Evolutionary conservation across 2,113 vertebrate species (phyloP), one percentile per base, ranked within the genome.

Genomic region (Neolamprologus falcicula): DNA sequence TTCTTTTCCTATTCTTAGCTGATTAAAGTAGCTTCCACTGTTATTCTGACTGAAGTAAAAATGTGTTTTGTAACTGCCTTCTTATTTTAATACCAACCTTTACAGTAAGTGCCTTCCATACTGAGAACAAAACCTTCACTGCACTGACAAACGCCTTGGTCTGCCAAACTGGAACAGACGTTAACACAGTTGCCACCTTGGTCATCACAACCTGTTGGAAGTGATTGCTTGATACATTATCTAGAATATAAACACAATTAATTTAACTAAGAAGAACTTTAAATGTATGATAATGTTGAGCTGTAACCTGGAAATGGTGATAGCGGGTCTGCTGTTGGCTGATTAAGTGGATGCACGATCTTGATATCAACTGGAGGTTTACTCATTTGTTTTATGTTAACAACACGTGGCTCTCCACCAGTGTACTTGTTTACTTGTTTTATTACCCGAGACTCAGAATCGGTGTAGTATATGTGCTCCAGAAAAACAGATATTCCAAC

Each of bases 401-500:
- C 95, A 35, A 91, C 96, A 59, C 95, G 92, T 8, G 93, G 35
- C n/a, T 94, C 81, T n/a, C 96, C 96, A n/a, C 98, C 98, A 1
- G 95, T 97, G 68, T 96, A 96, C 90, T 98, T 99, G 92, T 97
- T 96, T 28, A 97, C 93, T 95, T 94, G 95, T 92, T 95, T 97
- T 89, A 99, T 97, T 4, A 92, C 91, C 42, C 92, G 93, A 4
- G 95, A 96, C 73, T 90, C 96, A 42, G 92, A 82, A 12, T 97
- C 96, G 31, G 97, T 97, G 92, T 98, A 97, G 94, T 97, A 99
- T 2, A 99, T 86, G 12, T 94, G 83, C 19, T 97, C 96, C 93
- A 93, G 95, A 89, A 98, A 98, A 79, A 98, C 17, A 19, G 97
- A 96, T 80, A 98, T 93, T 31, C 94, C 94, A 87, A 96, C 86